Base-by-base conservation (phyloP, 2,888 invertebrate genomes). In the Shargacucullia verbasci region DNA sequence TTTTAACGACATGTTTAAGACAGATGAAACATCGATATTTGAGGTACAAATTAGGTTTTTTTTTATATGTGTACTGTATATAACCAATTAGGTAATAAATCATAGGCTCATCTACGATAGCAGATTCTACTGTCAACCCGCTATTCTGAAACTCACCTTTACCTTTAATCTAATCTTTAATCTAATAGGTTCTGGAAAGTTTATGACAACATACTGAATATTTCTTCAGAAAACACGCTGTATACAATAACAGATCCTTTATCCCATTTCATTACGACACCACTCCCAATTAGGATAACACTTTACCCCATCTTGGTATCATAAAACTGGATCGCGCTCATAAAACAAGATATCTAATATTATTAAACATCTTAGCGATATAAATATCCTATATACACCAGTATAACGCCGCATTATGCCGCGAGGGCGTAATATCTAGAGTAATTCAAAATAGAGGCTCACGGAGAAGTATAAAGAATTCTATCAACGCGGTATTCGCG, bases 401-500 rank as follows among this genome's bases (percentile, higher is more conserved):
- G 27, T 70, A 61, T 56, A 60, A 46, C 56, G 46, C 48, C 60
- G 40, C 48, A 68, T 59, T 68, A 70, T 55, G 59, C 64, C 47
- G 13, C 38, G 35, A 49, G 55, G 53, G 49, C 54, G 74, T 73
- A 72, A 76, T 76, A 81, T 71, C 68, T 64, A 66, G 75, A 75
- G 81, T 81, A 83, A 86, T 85, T 83, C 81, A 79, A 82, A 82
- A 80, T 84, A 80, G 73, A 75, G 63, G 73, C 68, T 73, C 63
- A 59, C 59, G 53, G 73, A 68, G 57, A 50, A 69, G 78, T 83
- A 89, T 90, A 89, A 90, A 89, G 85, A 89, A 91, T 90, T 90
- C 90, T 89, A 91, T 91, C 86, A 90, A 85, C 89, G 80, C 63
- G 74, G 80, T 81, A 85, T 87, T 87, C 84, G 79, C 77, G 83